Conservation (phyloP, 2,797 vertebrate genomes). For the Knipowitschia caucasica region DNA sequence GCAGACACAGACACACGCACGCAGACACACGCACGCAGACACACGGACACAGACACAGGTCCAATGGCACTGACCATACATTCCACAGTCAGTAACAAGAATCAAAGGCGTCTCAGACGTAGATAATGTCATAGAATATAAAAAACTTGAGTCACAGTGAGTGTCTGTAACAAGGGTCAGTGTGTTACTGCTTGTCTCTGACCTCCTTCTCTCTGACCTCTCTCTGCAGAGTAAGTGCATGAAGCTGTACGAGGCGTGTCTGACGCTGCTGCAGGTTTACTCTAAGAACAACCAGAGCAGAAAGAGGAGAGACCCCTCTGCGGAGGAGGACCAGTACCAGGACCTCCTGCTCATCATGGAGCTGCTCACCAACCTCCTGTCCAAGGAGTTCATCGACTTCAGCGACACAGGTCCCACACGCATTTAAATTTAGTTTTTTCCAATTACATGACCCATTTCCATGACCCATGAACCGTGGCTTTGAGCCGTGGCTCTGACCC, state of each 20-base stretch:
- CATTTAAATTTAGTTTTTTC: neutral
- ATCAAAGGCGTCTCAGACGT: too few species aligned
- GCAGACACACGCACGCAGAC: too few species aligned
- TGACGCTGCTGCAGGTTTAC: slow-evolving; percentile 96
- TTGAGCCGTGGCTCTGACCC: too few species aligned
- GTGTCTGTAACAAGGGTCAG: too few species aligned
- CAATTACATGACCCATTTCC: too few species aligned
- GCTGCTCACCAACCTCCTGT: slow-evolving; percentile 96
- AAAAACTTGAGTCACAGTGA: too few species aligned
- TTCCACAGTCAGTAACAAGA: neutral
- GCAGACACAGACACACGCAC: too few species aligned
- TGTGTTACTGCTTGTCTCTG: neutral
- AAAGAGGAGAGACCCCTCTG: slow-evolving; percentile 87
- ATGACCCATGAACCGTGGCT: too few species aligned
- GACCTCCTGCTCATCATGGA: slow-evolving; percentile 99
- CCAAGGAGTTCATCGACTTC: slow-evolving; percentile 99
- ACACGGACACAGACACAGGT: too few species aligned
- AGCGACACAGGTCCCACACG: slow-evolving; percentile 87
- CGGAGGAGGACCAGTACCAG: slow-evolving; percentile 98
- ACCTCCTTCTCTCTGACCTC: neutral
- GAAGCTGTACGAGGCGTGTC: slow-evolving; percentile 96
- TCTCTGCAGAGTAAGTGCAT: slow-evolving; percentile 93
- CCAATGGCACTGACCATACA: neutral
- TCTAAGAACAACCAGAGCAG: slow-evolving; percentile 95
- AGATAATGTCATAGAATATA: too few species aligned